These are phyloP conservation scores for Morone saxatilis DNA, from an alignment of 2,113 vertebrate genomes.

Conservation along the genomic window DNA sequence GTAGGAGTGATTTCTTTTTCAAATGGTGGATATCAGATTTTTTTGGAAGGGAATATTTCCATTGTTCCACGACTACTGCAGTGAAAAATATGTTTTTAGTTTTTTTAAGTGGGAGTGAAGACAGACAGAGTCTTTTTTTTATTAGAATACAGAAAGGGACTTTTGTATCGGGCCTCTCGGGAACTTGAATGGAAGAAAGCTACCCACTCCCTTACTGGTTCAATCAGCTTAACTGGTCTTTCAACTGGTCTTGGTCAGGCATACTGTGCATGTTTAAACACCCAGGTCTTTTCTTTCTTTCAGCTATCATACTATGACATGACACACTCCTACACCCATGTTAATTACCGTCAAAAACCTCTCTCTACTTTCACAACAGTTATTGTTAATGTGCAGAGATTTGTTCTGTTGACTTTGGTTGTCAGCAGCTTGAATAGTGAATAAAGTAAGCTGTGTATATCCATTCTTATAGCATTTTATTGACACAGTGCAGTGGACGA, in stretches of 20 bases:
- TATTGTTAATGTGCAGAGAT: neutral
- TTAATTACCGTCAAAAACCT: neutral
- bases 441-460: neutral
- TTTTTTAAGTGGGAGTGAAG: slow-evolving; percentile 30
- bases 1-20: slow-evolving; percentile 48
- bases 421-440: neutral
- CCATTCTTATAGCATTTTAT: no score
- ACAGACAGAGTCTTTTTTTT: neutral
- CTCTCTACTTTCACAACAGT: neutral
- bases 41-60: slow-evolving; percentile 22
- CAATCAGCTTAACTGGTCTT: slow-evolving; percentile 23
- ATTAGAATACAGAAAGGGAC: slow-evolving; percentile 16
- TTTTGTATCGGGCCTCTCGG: slow-evolving; percentile 18
- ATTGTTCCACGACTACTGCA: slow-evolving; percentile 31
- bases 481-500: neutral
- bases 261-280: neutral
- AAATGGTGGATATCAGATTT: slow-evolving; percentile 42
- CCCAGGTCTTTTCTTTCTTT: neutral
- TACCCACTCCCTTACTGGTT: slow-evolving; percentile 35
- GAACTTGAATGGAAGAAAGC: neutral
- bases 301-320: neutral
- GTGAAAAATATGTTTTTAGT: slow-evolving; percentile 19
- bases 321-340: neutral
- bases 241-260: slow-evolving; percentile 28
- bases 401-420: neutral